These are phyloP conservation scores for Carollia perspicillata DNA, from an alignment of 2,113 vertebrate genomes.

Conservation along the genomic window DNA sequence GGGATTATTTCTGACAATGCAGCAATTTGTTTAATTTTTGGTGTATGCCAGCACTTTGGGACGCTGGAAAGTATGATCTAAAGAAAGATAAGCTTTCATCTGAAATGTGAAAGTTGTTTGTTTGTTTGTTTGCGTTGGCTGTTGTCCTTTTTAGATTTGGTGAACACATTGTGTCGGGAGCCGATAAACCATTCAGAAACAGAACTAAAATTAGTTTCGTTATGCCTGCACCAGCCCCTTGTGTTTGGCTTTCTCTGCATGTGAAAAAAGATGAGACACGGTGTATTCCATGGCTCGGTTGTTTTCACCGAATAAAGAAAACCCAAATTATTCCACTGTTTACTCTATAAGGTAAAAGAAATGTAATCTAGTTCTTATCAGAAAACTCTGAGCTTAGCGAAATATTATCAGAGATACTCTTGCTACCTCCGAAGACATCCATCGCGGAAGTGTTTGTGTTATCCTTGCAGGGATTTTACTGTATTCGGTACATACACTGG, in stretches of 20 bases:
- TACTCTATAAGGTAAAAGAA: constrained; percentile 23
- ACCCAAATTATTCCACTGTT: not conserved
- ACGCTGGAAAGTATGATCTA: not conserved
- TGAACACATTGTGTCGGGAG: constrained; percentile 20
- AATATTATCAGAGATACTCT: not conserved
- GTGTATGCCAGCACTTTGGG: constrained; percentile 44
- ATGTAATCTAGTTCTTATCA: constrained; percentile 22
- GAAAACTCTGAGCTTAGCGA: not conserved
- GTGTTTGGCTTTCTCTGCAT: not conserved
- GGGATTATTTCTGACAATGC: constrained; percentile 21
- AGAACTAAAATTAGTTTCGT: not conserved
- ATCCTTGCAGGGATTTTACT: not conserved
- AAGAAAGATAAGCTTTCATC: constrained; percentile 32
- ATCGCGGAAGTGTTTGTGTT: not conserved
- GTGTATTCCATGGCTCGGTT: not conserved
- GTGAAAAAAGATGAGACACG: not conserved
- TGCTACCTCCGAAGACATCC: not conserved
- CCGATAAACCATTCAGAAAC: constrained; percentile 25
- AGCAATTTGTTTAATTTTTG: constrained; percentile 52
- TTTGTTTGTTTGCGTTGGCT: not conserved
- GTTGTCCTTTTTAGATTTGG: not conserved
- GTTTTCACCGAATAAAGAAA: constrained; percentile 31
- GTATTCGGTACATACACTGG: not conserved
- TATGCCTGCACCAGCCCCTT: not conserved
- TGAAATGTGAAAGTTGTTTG: not conserved